Evolutionary conservation across 1,140 invertebrate species (phyloP).

Genomic region (Papilio helenus): DNA sequence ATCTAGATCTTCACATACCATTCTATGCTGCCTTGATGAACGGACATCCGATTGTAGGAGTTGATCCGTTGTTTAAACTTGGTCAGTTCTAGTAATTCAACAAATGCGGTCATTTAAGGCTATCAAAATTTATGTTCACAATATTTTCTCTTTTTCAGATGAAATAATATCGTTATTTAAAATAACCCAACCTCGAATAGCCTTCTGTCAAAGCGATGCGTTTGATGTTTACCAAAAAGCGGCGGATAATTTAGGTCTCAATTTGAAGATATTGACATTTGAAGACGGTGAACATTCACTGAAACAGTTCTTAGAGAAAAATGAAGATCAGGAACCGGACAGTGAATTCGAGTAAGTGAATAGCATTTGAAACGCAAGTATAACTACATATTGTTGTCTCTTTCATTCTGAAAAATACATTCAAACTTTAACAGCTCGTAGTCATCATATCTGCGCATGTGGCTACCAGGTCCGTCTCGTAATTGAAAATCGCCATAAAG

Average conservation of each 20-base stretch:
- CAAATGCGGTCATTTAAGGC: too few relatives aligned
- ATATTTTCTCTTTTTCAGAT: constrained; percentile 48
- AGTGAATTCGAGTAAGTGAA: constrained; percentile 53
- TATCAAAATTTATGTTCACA: not conserved
- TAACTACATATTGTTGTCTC: not conserved
- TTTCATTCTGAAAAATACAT: too few relatives aligned
- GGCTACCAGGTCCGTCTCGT: too few relatives aligned
- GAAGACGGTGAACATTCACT: constrained; percentile 50
- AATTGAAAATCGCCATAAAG: too few relatives aligned
- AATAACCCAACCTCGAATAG: constrained; percentile 54
- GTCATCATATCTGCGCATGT: too few relatives aligned
- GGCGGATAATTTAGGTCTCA: constrained; percentile 46
- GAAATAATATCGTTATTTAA: constrained; percentile 57
- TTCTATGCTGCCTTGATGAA: constrained; percentile 75
- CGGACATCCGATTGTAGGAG: constrained; percentile 65
- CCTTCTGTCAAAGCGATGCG: constrained; percentile 54
- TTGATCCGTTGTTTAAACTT: constrained; percentile 65
- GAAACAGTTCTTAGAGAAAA: constrained; percentile 49
- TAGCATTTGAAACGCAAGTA: too few relatives aligned
- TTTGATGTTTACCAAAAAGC: constrained; percentile 46
- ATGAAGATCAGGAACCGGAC: constrained; percentile 45
- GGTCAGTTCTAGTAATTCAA: too few relatives aligned
- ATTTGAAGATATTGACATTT: constrained; percentile 53
- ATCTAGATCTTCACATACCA: constrained; percentile 77
- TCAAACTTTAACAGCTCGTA: too few relatives aligned